A percentile compares a stretch with the other conserved stretches of the same genome.
phyloP scores from a whole-genome alignment of 2,113 vertebrate species.

The Eonycteris spelaea region DNA sequence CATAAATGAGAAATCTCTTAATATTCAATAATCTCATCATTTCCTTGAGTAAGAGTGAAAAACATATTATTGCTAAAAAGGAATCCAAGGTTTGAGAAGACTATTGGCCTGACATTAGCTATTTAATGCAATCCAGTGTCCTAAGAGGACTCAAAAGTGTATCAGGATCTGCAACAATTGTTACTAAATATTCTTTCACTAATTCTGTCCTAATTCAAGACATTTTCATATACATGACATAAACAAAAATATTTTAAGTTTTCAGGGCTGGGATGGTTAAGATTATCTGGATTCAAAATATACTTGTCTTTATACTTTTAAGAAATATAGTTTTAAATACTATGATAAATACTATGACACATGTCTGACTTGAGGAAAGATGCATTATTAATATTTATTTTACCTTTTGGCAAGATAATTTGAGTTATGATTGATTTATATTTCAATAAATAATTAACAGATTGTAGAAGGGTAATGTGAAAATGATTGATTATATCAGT shows the following conservation, averaged over 20 bases:
- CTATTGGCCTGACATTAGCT: not conserved
- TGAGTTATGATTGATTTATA: not conserved
- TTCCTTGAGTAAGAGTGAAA: constrained; percentile 12
- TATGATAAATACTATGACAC: not conserved
- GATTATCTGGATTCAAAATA: not conserved
- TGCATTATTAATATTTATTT: not conserved
- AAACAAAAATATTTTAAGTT: not conserved
- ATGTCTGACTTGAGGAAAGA: not conserved
- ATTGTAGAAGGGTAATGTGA: not conserved
- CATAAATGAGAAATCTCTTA: not conserved
- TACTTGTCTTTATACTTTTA: not conserved
- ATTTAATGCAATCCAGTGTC: not conserved
- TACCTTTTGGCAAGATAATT: not conserved
- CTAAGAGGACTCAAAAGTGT: not conserved
- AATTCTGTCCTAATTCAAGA: not conserved
- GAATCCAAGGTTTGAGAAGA: not conserved
- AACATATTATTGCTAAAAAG: constrained; percentile 24
- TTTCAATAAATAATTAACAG: not conserved
- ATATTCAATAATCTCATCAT: constrained; percentile 33
- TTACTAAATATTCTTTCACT: not conserved
- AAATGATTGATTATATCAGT: not conserved
- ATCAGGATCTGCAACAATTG: not conserved
- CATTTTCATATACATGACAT: not conserved
- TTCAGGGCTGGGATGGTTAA: not conserved
- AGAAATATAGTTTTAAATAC: not conserved